Evolutionary conservation across 2,797 vertebrate genomes (phyloP).

Genomic region (Falco cherrug): DNA sequence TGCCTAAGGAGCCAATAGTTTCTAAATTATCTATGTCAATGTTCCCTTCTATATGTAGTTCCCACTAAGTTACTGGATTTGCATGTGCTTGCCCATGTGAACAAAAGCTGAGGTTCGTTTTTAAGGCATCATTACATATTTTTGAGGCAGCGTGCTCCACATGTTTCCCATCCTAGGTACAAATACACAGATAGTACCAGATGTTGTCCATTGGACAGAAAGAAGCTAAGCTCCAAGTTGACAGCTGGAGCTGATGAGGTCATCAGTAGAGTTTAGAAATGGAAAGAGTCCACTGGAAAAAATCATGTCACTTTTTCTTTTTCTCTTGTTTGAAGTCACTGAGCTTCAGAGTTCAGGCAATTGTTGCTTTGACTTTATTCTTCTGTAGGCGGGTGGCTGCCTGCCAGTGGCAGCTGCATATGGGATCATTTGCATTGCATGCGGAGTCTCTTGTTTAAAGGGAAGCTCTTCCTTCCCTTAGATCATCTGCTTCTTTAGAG

Average conservation of each 20-base stretch:
- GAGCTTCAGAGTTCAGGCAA: slow-evolving; percentile 78
- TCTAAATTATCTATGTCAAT: background rate
- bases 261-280: slow-evolving; percentile 69
- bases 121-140: background rate
- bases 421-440: slow-evolving; percentile 82
- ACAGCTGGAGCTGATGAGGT: slow-evolving; percentile 78
- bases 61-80: background rate
- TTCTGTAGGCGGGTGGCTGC: slow-evolving; percentile 78
- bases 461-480: slow-evolving; percentile 80
- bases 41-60: background rate
- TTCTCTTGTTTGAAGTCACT: slow-evolving; percentile 80
- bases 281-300: slow-evolving; percentile 71
- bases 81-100: background rate
- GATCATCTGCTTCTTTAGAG: slow-evolving; percentile 82
- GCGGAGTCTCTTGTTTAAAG: slow-evolving; percentile 76
- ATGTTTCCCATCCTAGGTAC: slow-evolving; percentile 51
- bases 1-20: background rate
- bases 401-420: slow-evolving; percentile 83
- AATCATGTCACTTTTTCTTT: slow-evolving; percentile 72
- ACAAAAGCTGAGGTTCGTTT: background rate
- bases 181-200: slow-evolving; percentile 49
- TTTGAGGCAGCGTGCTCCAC: slow-evolving; percentile 27
- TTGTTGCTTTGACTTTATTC: slow-evolving; percentile 81
- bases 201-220: slow-evolving; percentile 54
- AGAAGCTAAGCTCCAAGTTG: slow-evolving; percentile 9